Evolutionary conservation across 2,888 invertebrate species (phyloP).

Genomic region (Drosophila nigricruria): DNA sequence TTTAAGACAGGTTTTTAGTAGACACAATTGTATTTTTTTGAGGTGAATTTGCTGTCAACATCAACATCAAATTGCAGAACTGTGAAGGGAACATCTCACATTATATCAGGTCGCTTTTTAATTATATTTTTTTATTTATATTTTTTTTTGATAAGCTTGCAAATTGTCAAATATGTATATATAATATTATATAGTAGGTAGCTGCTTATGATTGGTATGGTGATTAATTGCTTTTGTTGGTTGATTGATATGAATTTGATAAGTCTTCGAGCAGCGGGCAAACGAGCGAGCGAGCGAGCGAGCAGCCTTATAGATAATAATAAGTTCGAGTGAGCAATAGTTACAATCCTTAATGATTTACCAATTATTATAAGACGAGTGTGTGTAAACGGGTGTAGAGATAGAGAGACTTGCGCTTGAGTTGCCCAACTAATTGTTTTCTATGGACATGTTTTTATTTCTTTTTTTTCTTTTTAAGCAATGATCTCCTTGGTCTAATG

Average conservation of each 20-base stretch:
- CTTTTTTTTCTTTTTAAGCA: constrained; percentile 43
- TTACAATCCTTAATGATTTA: constrained; percentile 76
- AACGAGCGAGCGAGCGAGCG: constrained; percentile 48
- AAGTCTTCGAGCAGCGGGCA: constrained; percentile 51
- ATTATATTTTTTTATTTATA: constrained; percentile 17
- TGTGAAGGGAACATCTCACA: constrained; percentile 93
- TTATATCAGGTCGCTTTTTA: constrained; percentile 63
- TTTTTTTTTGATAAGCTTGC: constrained; percentile 23
- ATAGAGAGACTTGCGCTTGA: constrained; percentile 57
- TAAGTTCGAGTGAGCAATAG: constrained; percentile 70
- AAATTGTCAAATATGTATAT: constrained; percentile 42
- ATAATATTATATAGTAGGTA: constrained; percentile 26
- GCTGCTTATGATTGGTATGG: constrained; percentile 46
- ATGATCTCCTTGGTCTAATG: constrained; percentile 71
- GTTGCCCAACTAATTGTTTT: constrained; percentile 59
- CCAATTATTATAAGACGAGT: constrained; percentile 54
- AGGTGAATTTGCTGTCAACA: constrained; percentile 41
- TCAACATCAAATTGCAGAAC: constrained; percentile 86
- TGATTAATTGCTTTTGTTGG: constrained; percentile 49
- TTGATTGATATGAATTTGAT: constrained; percentile 56
- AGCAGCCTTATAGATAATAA: constrained; percentile 61
- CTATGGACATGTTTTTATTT: constrained; percentile 51
- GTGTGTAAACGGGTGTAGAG: constrained; percentile 50
- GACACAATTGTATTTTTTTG: constrained; percentile 17
- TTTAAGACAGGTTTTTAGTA: constrained; percentile 32